Conservation (phyloP, 2,113 vertebrate genomes). For the Columba janthina region DNA sequence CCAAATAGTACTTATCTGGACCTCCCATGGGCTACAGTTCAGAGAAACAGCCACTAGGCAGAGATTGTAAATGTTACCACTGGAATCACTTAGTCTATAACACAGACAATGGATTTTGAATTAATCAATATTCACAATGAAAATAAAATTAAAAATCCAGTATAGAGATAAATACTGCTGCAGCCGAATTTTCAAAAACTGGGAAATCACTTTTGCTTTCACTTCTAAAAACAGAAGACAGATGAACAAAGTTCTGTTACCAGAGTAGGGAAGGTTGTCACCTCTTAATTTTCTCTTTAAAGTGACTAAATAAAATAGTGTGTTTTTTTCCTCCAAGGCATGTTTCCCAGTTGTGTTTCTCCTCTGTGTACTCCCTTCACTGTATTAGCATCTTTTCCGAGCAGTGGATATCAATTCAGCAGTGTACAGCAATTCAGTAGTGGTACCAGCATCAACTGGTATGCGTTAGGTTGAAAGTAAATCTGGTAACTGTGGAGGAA, state of each 20-base stretch:
- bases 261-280: not conserved
- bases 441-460: not conserved
- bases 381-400: not conserved
- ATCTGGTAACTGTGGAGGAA: not conserved
- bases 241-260: not conserved
- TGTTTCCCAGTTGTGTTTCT: not conserved
- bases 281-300: not conserved
- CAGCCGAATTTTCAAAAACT: not conserved
- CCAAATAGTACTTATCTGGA: not conserved
- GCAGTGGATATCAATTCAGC: not conserved
- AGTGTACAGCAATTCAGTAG: not conserved
- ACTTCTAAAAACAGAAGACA: not conserved
- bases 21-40: not conserved
- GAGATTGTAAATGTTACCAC: not conserved
- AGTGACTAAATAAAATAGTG: not conserved
- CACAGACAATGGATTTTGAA: not conserved
- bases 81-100: not conserved
- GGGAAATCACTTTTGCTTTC: not conserved
- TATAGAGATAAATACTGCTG: not conserved
- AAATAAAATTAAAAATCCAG: not conserved
- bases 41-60: not conserved
- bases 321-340: not conserved
- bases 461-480: fast-evolving
- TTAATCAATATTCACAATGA: not conserved
- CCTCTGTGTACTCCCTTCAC: not conserved